Percentiles rank a stretch among this genome's conserved stretches.
Conservation (phyloP, 35 echinoderm and acorn worm genomes). For the Anneissia japonica region DNA sequence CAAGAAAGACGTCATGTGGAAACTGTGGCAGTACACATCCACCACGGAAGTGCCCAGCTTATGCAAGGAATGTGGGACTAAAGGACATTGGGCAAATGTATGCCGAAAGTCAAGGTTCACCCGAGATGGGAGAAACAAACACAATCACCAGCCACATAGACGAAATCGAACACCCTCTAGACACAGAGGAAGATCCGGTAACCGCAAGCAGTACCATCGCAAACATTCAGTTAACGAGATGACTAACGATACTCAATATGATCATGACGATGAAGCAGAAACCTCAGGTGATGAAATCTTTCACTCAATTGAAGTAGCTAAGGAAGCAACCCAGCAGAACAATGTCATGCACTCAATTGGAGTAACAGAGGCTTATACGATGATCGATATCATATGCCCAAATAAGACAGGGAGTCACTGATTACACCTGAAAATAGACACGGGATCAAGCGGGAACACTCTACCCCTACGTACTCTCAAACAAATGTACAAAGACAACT, state of each 20-base stretch:
- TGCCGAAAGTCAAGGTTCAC: conserved; percentile 17
- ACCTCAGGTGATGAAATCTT: no score
- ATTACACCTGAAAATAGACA: conserved; percentile 39
- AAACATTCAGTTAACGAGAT: no score
- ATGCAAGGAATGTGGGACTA: conserved; percentile 45
- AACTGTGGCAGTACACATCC: conserved; percentile 44
- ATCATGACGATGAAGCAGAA: no score
- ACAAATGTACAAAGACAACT: conserved; percentile 27
- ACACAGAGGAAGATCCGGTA: no score
- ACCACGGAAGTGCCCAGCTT: conserved; percentile 59
- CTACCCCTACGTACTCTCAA: conserved; percentile 6
- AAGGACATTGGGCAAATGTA: conserved; percentile 40
- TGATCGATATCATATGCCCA: conserved; percentile 35
- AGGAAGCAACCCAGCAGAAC: neutral
- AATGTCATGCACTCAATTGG: neutral
- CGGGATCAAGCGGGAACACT: conserved; percentile 7
- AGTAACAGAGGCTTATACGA: conserved; percentile 15
- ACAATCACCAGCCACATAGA: neutral
- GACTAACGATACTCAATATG: no score
- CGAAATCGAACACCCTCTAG: no score
- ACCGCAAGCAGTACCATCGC: no score
- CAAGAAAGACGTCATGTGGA: conserved; percentile 11
- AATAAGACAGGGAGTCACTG: neutral
- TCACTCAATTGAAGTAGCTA: no score
- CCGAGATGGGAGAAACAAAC: neutral